Evolutionary conservation across 2,888 invertebrate genomes (phyloP).

Genomic region (Elaeidobius kamerunicus): DNA sequence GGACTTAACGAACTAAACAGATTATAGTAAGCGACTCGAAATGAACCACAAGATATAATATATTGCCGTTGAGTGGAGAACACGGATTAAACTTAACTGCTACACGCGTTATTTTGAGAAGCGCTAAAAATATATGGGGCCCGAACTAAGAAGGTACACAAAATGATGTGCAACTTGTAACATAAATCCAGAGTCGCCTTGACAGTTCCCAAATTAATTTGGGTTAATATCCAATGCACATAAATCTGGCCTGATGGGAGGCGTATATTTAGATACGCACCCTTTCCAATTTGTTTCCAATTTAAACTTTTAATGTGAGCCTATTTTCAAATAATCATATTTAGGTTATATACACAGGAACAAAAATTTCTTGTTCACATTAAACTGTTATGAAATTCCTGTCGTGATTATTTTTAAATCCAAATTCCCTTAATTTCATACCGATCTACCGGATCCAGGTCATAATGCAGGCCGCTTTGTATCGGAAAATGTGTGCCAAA

Average conservation of each 20-base stretch:
- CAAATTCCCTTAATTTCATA: too few relatives aligned
- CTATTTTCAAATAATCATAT: too few relatives aligned
- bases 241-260: neutral
- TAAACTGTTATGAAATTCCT: too few relatives aligned
- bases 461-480: neutral
- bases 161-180: constrained; percentile 1
- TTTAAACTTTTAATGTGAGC: too few relatives aligned
- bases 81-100: neutral
- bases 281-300: too few relatives aligned
- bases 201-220: constrained; percentile 3
- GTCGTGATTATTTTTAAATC: too few relatives aligned
- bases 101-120: constrained; percentile 1
- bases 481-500: constrained; percentile 19
- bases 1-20: too few relatives aligned
- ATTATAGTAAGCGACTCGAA: too few relatives aligned
- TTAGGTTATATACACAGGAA: neutral
- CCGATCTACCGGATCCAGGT: too few relatives aligned
- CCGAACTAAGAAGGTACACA: neutral
- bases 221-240: constrained; percentile 1
- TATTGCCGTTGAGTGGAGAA: neutral
- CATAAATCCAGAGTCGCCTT: neutral
- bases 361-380: neutral
- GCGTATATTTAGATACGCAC: neutral
- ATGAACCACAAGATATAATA: too few relatives aligned
- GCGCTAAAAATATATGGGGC: neutral